These are phyloP conservation scores for Pristionchus japonicus DNA, from an alignment of 2,888 invertebrate species.

Conservation along the genomic window DNA sequence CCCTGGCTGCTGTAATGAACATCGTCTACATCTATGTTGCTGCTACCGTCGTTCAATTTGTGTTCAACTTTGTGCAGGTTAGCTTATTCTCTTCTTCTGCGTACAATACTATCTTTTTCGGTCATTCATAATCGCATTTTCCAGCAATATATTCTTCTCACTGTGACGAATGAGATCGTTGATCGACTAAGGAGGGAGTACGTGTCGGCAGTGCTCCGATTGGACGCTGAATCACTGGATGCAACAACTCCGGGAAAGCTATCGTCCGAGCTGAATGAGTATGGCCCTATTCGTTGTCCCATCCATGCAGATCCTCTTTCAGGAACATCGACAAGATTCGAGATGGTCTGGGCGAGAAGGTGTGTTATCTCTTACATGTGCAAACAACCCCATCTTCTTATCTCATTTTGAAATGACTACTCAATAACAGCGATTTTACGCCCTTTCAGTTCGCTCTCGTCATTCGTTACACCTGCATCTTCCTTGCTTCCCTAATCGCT, in stretches of 20 bases:
- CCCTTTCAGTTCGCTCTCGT: slow-evolving; percentile 51
- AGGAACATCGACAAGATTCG: slow-evolving; percentile 39
- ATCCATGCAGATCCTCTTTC: not conserved
- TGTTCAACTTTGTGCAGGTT: not conserved
- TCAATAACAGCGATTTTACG: too few relatives aligned
- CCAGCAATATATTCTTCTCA: slow-evolving; percentile 2
- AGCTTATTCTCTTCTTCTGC: not conserved
- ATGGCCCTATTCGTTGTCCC: not conserved
- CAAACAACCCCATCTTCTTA: too few relatives aligned
- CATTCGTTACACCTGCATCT: slow-evolving; percentile 58
- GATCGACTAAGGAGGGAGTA: not conserved
- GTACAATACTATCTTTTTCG: too few relatives aligned
- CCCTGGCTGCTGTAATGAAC: not conserved
- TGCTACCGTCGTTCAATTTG: not conserved
- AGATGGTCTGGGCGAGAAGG: slow-evolving; percentile 24
- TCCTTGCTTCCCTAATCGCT: slow-evolving; percentile 55
- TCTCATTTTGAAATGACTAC: too few relatives aligned
- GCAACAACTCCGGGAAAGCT: slow-evolving; percentile 53
- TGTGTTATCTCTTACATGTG: too few relatives aligned
- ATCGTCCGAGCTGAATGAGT: slow-evolving; percentile 58
- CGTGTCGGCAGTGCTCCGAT: not conserved
- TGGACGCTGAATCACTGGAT: slow-evolving; percentile 57
- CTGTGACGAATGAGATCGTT: not conserved
- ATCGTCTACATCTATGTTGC: not conserved
- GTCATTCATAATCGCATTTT: not conserved